Conservation (phyloP, 64 coral and sea anemone species). For the Anthopleura sola region DNA sequence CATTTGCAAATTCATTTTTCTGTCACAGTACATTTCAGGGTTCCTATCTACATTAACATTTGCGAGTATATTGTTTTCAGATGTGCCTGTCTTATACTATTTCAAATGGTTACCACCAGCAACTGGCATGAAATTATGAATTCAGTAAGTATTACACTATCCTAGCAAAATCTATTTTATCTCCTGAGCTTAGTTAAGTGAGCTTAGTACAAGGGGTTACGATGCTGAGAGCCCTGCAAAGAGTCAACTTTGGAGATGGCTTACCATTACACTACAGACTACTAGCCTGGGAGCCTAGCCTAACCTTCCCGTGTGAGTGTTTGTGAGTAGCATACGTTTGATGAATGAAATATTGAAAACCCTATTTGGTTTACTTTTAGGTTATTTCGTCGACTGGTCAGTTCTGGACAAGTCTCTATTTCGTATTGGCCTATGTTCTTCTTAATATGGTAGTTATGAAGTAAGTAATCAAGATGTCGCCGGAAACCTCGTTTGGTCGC, state of each 20-base stretch:
- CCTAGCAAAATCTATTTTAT: neutral
- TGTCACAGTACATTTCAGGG: no score
- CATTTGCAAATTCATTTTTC: no score
- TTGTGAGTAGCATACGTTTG: no score
- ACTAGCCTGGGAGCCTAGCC: no score
- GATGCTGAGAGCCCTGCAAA: no score
- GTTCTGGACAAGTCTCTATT: slow-evolving; percentile 78
- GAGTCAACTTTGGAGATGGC: no score
- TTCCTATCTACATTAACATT: neutral
- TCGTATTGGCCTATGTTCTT: slow-evolving; percentile 70
- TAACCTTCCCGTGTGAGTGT: no score
- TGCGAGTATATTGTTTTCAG: slow-evolving; percentile 7
- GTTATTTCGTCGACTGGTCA: slow-evolving; percentile 45
- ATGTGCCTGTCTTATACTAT: slow-evolving; percentile 73
- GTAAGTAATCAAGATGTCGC: slow-evolving; percentile 36
- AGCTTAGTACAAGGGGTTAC: no score
- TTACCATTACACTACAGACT: no score
- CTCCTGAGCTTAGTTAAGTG: neutral
- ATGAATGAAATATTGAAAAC: neutral
- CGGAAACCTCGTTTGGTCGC: neutral
- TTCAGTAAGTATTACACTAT: slow-evolving; percentile 2
- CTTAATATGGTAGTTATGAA: slow-evolving; percentile 96
- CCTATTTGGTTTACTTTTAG: slow-evolving; percentile 5
- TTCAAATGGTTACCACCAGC: slow-evolving; percentile 88
- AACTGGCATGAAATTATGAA: slow-evolving; percentile 98